Percentiles rank a stretch among this genome's conserved stretches.
phyloP scores from a whole-genome alignment of 2,888 invertebrate species.

The Andrena dorsata region DNA sequence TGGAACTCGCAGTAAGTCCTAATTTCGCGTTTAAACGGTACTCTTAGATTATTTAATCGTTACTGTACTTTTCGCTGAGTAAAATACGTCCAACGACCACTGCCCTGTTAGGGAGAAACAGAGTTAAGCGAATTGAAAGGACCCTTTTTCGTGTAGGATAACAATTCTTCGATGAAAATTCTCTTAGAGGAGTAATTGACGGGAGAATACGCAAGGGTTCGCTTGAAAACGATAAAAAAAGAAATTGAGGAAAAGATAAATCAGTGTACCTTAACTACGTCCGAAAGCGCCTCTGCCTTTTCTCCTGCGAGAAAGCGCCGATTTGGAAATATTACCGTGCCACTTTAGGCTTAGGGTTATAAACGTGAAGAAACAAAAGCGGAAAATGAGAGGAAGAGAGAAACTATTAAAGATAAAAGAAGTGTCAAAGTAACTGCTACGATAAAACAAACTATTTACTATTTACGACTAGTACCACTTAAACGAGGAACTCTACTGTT shows the following conservation, averaged over 20 bases:
- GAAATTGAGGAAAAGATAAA: conserved; percentile 22
- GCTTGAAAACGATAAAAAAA: conserved; percentile 12
- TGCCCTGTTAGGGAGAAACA: conserved; percentile 55
- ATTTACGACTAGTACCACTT: conserved; percentile 72
- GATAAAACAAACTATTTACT: conserved; percentile 72
- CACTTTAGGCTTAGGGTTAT: conserved; percentile 75
- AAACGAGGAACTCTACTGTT: conserved; percentile 67
- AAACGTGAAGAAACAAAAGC: conserved; percentile 30
- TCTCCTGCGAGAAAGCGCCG: conserved; percentile 40
- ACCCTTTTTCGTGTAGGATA: conserved; percentile 25
- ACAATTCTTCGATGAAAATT: conserved; percentile 2
- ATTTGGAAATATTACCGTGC: conserved; percentile 80
- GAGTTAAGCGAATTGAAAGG: conserved; percentile 23
- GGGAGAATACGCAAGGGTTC: conserved; percentile 14
- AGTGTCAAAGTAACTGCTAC: conserved; percentile 82
- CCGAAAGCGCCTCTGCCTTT: conserved; percentile 54
- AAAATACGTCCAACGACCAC: conserved; percentile 72
- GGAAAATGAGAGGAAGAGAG: conserved; percentile 28
- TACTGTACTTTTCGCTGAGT: conserved; percentile 38
- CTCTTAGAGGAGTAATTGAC: background rate
- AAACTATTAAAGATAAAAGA: conserved; percentile 74
- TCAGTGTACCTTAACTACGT: conserved; percentile 28
- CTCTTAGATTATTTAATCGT: conserved; percentile 50
- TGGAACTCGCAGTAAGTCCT: conserved; percentile 27
- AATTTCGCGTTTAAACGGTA: conserved; percentile 31